Evolutionary conservation across 2,888 invertebrate species (phyloP), one percentile per base, ranked within the genome.

Genomic region (Papilio protenor): DNA sequence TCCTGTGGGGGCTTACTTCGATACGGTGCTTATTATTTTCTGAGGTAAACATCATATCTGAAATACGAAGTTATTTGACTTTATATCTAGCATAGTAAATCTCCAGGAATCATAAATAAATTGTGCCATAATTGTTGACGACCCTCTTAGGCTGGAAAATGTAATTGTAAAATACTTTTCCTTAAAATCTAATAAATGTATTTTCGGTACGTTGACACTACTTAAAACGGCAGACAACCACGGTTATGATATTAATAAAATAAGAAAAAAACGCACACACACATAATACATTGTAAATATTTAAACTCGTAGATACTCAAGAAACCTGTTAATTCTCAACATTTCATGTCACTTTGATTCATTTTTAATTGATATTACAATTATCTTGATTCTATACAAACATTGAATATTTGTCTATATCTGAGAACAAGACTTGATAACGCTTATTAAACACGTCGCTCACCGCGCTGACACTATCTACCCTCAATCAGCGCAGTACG

Each of bases 391-490:
- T 55, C 47, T 66, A 77, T 55, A 59, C 21, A 73, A 64, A 33
- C 64, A 47, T 57, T 47, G 69, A 73, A 45, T 73, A 73, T 77
- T 73, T 73, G 73, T 57, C 57, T 69, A 77, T 69, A 75, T 69
- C 73, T 75, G 78, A 79, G 80, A 80, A 89, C 88, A 89, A 89
- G 75, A 55, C 72, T 45, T 55, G 94, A 94, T 94, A 94, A 88
- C 88, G 90, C 92, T 93, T 93, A 93, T 93, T 93, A 93, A 92
- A 90, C 90, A 89, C 87, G 93, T 93, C 93, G 91, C 86, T 90
- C 91, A 86, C 79, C 70, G 83, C 82, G 81, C 82, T 87, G 94
- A 93, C 94, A 89, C 81, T 91, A 94, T 94, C 94, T 94, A 90
- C 94, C 94, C 93, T 89, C 87, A 83, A 92, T 93, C 93, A 79